Evolutionary conservation across 2,888 invertebrate species (phyloP), one percentile per base, ranked within the genome.

Genomic region (Glyphotaelius pellucidus): DNA sequence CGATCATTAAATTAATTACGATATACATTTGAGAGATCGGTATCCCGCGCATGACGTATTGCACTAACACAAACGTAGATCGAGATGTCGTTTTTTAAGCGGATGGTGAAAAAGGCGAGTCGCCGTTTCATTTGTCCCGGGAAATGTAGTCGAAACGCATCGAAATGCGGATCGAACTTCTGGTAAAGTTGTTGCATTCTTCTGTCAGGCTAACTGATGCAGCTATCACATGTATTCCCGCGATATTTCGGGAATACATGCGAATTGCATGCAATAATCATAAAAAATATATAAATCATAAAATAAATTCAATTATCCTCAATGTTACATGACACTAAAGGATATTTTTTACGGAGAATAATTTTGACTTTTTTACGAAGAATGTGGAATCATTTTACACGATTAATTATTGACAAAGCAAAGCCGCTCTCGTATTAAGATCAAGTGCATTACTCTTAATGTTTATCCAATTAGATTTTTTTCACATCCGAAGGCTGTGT

Each of bases 1-100:
- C 47, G 52, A 91, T 90, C 91, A 92, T 92, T 92, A 91, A 91
- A 84, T 92, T 92, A 92, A 92, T 92, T 90, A 90, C 91, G 90
- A 88, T 90, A 86, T 89, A 81, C 42, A 80, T 91, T 90, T 85
- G 80, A 88, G 92, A 90, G 42, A 90, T 90, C 42, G 90, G 88
- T 35, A 90, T 92, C 80, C 67, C 84, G 89, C 89, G 80, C 80
- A 91, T 85, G 91, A 89, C 35, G 32, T 67, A 88, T 88, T 91
- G 35, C 85, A 42, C 67, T 47, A 81, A 31, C 32, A 81, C 31
- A 15, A n/a, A 86, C 90, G 89, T 80, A 80, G 80, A 89, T 47
- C 52, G 89, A 89, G 80, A 90, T 83, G 84, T 90, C 19, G n/a
- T 47, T 83, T 79, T 83, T 90, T 32, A 81, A 90, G 12, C 35